Percentiles rank a stretch among this genome's conserved stretches.
Conservation (phyloP, 2,797 vertebrate species). For the Percopsis omiscomaycus region DNA sequence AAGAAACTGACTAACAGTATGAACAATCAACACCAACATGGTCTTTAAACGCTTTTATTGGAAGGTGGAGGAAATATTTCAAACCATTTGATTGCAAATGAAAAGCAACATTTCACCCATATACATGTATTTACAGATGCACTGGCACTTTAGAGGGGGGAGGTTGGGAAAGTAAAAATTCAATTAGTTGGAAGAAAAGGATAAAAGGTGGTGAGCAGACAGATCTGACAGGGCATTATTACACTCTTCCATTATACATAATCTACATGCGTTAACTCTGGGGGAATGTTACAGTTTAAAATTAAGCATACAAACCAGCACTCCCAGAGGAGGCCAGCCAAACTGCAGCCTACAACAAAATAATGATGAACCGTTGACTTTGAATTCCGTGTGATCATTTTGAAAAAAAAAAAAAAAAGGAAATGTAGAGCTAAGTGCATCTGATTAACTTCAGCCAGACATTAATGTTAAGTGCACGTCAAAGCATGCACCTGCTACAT, state of each 20-base stretch:
- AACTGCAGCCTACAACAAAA: slow-evolving; percentile 41
- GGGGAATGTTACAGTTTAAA: slow-evolving; percentile 72
- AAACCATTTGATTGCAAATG: slow-evolving; percentile 73
- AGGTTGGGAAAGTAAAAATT: slow-evolving; percentile 48
- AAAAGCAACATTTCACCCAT: slow-evolving; percentile 76
- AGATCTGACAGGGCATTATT: slow-evolving; percentile 50
- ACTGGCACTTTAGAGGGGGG: slow-evolving; percentile 73
- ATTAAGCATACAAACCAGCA: slow-evolving; percentile 37
- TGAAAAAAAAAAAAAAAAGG: slow-evolving; percentile 9
- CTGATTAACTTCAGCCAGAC: slow-evolving; percentile 39
- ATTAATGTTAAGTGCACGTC: slow-evolving; percentile 29
- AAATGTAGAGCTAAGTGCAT: slow-evolving; percentile 60
- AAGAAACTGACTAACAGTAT: slow-evolving; percentile 13
- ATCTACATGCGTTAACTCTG: slow-evolving; percentile 68
- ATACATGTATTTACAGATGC: slow-evolving; percentile 80
- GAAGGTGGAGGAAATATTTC: slow-evolving; percentile 76
- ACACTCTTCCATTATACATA: slow-evolving; percentile 59
- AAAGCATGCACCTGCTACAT: slow-evolving; percentile 33
- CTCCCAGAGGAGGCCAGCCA: slow-evolving; percentile 34
- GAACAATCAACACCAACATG: slow-evolving; percentile 37
- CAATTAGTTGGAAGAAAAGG: slow-evolving; percentile 59
- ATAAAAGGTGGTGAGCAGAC: slow-evolving; percentile 58
- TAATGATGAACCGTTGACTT: slow-evolving; percentile 62
- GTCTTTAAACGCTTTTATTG: slow-evolving; percentile 77
- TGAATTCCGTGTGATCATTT: slow-evolving; percentile 39